Conservation (phyloP, 1,140 invertebrate species). For the Cydia fagiglandana region DNA sequence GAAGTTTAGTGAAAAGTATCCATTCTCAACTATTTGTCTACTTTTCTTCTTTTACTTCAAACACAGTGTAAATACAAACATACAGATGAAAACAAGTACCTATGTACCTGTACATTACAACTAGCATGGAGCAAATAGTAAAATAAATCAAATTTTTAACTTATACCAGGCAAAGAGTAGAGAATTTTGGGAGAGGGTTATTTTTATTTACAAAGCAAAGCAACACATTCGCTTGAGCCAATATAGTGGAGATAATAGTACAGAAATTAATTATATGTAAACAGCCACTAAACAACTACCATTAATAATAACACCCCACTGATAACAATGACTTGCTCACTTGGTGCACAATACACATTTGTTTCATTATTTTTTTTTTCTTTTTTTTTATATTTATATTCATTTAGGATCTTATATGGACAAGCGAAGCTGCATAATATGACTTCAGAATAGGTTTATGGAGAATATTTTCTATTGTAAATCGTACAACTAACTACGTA, state of each 20-base stretch:
- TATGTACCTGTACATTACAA: neutral
- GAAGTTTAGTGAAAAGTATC: neutral
- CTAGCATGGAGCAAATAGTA: neutral
- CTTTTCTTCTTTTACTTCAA: no score
- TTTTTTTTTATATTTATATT: neutral
- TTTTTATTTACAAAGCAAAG: neutral
- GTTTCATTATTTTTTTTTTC: no score
- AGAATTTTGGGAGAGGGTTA: no score
- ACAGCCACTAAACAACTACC: neutral
- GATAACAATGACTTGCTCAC: neutral
- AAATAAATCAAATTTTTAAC: neutral
- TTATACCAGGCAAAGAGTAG: no score
- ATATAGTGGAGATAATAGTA: neutral
- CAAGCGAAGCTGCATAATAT: neutral
- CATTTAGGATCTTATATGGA: neutral
- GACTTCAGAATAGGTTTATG: neutral
- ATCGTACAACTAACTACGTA: neutral
- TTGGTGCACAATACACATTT: no score
- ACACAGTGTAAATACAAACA: no score
- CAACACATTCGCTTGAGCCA: slow-evolving; percentile 14
- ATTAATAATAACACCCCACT: neutral
- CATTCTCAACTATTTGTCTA: neutral
- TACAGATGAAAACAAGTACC: no score
- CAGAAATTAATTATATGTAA: slow-evolving; percentile 1
- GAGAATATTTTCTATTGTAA: neutral